Percentiles rank a stretch among this genome's conserved stretches.
phyloP scores from a whole-genome alignment of 2,113 vertebrate species.

The Gila orcuttii region DNA sequence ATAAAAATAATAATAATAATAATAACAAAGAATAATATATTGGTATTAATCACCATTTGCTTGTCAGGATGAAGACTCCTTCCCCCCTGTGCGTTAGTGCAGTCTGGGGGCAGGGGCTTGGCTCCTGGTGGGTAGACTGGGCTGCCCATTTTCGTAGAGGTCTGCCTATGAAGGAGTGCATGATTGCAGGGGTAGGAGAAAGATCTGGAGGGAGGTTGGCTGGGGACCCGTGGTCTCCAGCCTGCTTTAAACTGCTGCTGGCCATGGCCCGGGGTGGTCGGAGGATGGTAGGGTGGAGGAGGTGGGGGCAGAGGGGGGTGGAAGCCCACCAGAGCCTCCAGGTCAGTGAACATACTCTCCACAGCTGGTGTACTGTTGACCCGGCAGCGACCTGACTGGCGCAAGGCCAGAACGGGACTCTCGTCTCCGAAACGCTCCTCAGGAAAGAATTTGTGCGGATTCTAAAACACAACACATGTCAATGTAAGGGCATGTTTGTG shows the following conservation, averaged over 20 bases:
- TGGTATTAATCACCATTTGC: constrained; percentile 81
- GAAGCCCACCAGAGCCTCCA: constrained; percentile 93
- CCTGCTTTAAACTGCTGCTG: constrained; percentile 85
- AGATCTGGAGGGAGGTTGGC: constrained; percentile 91
- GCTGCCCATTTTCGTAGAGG: constrained; percentile 79
- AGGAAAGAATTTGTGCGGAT: constrained; percentile 98
- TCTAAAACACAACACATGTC: constrained; percentile 74
- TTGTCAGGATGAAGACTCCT: constrained; percentile 84
- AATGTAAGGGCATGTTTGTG: neutral
- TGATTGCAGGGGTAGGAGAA: constrained; percentile 97
- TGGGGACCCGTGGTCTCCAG: constrained; percentile 90
- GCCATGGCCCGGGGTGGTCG: constrained; percentile 84
- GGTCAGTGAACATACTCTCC: constrained; percentile 94
- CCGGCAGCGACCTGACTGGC: constrained; percentile 88
- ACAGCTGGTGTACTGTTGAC: constrained; percentile 92
- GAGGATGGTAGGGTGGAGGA: constrained; percentile 93
- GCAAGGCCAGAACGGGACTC: constrained; percentile 91
- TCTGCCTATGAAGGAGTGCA: constrained; percentile 84
- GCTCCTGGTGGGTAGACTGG: constrained; percentile 82
- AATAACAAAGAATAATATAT: neutral
- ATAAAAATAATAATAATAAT: neutral
- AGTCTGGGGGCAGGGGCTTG: constrained; percentile 88
- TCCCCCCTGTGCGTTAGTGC: constrained; percentile 83
- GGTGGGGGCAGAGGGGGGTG: constrained; percentile 94
- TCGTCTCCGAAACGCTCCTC: constrained; percentile 97